phyloP scores from a whole-genome alignment of 2,888 invertebrate genomes.

The Eupeodes luniger region DNA sequence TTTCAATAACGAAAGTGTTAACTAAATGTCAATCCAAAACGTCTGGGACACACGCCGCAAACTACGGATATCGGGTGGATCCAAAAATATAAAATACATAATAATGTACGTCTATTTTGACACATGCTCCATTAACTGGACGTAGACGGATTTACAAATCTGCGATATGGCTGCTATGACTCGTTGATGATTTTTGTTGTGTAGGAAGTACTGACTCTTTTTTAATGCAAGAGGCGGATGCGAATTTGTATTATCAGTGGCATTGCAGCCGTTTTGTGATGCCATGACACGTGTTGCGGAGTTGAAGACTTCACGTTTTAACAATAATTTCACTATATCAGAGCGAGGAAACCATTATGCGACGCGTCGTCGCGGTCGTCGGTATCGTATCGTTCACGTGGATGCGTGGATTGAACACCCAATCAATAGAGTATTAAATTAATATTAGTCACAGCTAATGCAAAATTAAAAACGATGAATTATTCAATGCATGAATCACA shows the following conservation, averaged over 20 bases:
- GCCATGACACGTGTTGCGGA: conserved; percentile 28
- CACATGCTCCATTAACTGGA: conserved; percentile 11
- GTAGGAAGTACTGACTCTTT: background rate
- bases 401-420: background rate
- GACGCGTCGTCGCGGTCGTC: too few relatives aligned
- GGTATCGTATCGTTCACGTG: too few relatives aligned
- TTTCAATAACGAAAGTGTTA: conserved; percentile 17
- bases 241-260: background rate
- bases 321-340: conserved; percentile 34
- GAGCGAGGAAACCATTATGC: background rate
- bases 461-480: background rate
- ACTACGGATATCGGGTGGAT: background rate
- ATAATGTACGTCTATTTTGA: background rate
- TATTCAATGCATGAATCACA: background rate
- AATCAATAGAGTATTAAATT: background rate
- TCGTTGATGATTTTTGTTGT: background rate
- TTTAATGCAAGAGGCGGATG: conserved; percentile 6
- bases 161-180: background rate
- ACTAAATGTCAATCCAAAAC: background rate
- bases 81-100: background rate
- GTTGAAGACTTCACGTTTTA: conserved; percentile 20
- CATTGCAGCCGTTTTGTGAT: background rate
- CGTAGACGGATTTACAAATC: conserved; percentile 2
- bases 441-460: background rate
- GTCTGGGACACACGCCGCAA: background rate